These are phyloP conservation scores for Axea sp. DNA, from an alignment of 2,888 invertebrate species.

Conservation along the genomic window DNA sequence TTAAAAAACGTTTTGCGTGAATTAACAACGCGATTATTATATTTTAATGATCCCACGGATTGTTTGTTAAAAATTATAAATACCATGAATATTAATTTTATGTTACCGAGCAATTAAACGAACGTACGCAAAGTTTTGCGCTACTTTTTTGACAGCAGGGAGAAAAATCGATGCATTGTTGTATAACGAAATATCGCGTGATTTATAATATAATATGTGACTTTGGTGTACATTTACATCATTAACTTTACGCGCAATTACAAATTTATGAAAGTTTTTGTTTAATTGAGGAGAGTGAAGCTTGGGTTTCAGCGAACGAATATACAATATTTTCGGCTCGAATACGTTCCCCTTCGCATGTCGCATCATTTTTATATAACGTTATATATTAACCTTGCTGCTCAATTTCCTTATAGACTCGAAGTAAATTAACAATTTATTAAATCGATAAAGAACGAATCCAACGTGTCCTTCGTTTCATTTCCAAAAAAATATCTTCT, in stretches of 20 bases:
- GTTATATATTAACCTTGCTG: constrained; percentile 39
- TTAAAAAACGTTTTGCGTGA: constrained; percentile 11
- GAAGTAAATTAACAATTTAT: constrained; percentile 40
- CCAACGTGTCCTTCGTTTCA: neutral
- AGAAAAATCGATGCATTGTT: constrained; percentile 11
- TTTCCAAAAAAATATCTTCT: neutral
- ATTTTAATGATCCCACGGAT: constrained; percentile 35
- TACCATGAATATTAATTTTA: constrained; percentile 40
- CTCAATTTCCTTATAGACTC: constrained; percentile 43
- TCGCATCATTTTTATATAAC: constrained; percentile 25
- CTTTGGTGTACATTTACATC: constrained; percentile 7
- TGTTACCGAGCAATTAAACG: constrained; percentile 11
- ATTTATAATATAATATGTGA: neutral
- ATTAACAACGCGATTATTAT: constrained; percentile 25
- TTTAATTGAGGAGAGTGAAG: neutral
- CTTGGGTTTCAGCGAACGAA: neutral
- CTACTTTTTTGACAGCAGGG: constrained; percentile 13
- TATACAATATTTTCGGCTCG: neutral
- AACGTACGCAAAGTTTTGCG: constrained; percentile 1
- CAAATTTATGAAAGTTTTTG: neutral
- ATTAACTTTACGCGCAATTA: constrained; percentile 3
- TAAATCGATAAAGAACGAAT: constrained; percentile 30
- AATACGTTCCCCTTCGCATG: neutral
- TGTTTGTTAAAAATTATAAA: constrained; percentile 42
- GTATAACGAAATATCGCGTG: constrained; percentile 4